These are phyloP conservation scores for Ispidina picta DNA, from an alignment of 2,797 vertebrate genomes.

Conservation along the genomic window DNA sequence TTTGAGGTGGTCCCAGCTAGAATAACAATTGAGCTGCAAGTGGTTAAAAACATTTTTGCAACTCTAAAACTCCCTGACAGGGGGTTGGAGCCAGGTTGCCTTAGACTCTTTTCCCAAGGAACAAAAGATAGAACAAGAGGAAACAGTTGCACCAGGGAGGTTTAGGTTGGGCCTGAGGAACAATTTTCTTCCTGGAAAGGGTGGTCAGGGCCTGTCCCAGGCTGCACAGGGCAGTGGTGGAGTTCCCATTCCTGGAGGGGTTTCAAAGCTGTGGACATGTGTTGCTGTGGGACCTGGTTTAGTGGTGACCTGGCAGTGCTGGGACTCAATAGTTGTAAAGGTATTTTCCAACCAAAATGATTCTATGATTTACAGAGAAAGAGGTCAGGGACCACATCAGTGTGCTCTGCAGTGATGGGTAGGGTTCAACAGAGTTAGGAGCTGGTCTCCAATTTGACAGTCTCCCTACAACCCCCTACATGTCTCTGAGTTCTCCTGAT, in stretches of 20 bases:
- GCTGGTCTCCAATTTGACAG: fast-evolving
- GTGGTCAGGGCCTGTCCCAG: not conserved
- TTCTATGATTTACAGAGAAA: not conserved
- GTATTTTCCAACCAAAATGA: too few relatives aligned
- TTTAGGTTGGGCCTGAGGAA: not conserved
- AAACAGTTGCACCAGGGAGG: not conserved
- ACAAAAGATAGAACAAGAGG: too few relatives aligned
- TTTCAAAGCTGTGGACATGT: not conserved
- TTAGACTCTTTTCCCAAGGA: not conserved
- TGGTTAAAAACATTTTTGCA: not conserved
- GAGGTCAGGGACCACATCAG: fast-evolving
- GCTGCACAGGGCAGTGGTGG: not conserved
- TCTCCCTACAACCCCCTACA: fast-evolving
- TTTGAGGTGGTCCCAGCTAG: not conserved
- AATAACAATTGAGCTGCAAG: not conserved
- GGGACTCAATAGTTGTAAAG: not conserved
- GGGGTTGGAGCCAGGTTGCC: not conserved
- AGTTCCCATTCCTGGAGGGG: not conserved
- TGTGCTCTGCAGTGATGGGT: not conserved
- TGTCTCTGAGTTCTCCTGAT: not conserved
- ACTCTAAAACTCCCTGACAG: not conserved
- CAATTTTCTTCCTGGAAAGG: not conserved
- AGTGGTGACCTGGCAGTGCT: not conserved
- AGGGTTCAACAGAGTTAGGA: fast-evolving
- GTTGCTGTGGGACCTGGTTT: not conserved